phyloP scores from a whole-genome alignment of 1,140 invertebrate genomes.

The Ericerus pela region DNA sequence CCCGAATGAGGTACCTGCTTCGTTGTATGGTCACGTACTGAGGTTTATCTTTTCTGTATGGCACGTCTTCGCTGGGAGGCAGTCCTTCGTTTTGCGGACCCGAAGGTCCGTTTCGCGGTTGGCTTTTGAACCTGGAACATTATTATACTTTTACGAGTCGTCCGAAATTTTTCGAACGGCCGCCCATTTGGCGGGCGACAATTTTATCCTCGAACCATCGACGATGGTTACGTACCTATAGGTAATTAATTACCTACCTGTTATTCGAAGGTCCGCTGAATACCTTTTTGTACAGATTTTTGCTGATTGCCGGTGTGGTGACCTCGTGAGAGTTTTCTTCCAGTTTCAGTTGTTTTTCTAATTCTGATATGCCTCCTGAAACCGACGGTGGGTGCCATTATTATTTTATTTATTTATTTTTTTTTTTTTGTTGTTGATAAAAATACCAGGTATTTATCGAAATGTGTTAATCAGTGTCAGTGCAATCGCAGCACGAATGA shows the following conservation, averaged over 20 bases:
- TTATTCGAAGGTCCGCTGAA: constrained; percentile 14
- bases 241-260: constrained; percentile 5
- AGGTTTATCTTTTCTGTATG: constrained; percentile 38
- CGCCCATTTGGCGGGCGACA: neutral
- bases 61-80: constrained; percentile 24
- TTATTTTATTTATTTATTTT: too few species aligned
- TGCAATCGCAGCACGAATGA: too few species aligned
- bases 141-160: neutral
- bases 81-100: constrained; percentile 57
- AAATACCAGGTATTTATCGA: neutral
- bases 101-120: constrained; percentile 25
- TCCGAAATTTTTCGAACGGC: neutral
- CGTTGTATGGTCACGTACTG: constrained; percentile 38
- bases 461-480: neutral
- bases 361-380: constrained; percentile 55
- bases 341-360: constrained; percentile 55
- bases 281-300: constrained; percentile 46
- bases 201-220: neutral
- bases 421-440: neutral
- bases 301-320: constrained; percentile 42
- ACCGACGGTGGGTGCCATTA: neutral
- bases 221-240: too few species aligned
- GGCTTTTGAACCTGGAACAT: constrained; percentile 21
- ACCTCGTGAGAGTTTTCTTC: constrained; percentile 34
- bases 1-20: constrained; percentile 23